Conservation (phyloP, 2,113 vertebrate genomes). For the Phycodurus eques region DNA sequence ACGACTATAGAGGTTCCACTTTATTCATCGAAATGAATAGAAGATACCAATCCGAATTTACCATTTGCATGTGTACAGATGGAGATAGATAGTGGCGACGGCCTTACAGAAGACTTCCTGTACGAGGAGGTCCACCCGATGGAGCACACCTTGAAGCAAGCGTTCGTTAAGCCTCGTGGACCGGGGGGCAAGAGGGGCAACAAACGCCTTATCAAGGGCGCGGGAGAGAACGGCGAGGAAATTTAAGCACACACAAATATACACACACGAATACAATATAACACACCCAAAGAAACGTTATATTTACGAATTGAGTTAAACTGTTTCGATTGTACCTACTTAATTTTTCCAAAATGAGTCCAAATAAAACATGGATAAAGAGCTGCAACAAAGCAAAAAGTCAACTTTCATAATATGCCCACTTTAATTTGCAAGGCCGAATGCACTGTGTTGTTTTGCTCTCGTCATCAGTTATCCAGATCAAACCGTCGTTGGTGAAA, state of each 20-base stretch:
- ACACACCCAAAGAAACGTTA: neutral
- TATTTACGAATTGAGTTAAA: neutral
- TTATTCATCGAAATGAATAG: neutral
- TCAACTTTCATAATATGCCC: neutral
- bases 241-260: conserved; percentile 71
- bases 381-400: neutral
- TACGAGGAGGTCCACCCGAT: conserved; percentile 97
- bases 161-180: conserved; percentile 93
- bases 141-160: conserved; percentile 92
- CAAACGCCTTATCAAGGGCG: conserved; percentile 90
- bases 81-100: conserved; percentile 88
- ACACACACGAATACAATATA: neutral
- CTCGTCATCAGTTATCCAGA: neutral
- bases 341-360: neutral
- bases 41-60: neutral
- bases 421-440: neutral
- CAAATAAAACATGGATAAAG: neutral
- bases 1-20: neutral
- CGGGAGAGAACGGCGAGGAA: conserved; percentile 88
- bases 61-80: conserved; percentile 71
- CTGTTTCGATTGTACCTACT: neutral
- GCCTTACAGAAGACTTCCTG: conserved; percentile 90
- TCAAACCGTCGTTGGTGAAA: neutral
- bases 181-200: conserved; percentile 92
- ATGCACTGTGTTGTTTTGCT: neutral